These are phyloP conservation scores for Sander vitreus DNA, from an alignment of 2,113 vertebrate genomes.

Conservation along the genomic window DNA sequence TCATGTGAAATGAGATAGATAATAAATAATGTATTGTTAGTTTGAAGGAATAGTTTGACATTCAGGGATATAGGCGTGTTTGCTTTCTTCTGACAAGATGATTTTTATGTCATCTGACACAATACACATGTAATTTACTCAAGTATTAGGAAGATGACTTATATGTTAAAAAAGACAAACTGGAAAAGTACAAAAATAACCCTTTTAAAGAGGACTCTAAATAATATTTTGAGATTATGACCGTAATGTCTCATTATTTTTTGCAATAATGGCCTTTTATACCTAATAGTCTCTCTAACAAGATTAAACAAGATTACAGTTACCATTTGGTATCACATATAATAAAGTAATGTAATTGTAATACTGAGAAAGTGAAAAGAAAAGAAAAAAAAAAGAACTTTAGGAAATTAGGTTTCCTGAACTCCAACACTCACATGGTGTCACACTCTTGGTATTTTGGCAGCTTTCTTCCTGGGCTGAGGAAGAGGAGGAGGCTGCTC, in stretches of 20 bases:
- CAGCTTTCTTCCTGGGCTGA: constrained; percentile 73
- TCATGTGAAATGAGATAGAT: background rate
- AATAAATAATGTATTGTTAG: background rate
- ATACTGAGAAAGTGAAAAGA: background rate
- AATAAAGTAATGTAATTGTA: background rate
- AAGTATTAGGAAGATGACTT: background rate
- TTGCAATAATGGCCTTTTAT: background rate
- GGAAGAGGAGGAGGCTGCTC: constrained; percentile 79
- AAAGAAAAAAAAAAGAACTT: background rate
- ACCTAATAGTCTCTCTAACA: background rate
- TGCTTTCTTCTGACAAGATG: too few relatives aligned
- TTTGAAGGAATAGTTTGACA: background rate
- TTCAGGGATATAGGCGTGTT: background rate
- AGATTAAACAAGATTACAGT: background rate
- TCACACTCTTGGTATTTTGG: constrained; percentile 9
- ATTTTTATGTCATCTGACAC: background rate
- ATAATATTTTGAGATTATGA: background rate
- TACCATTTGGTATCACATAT: background rate
- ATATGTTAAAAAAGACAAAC: background rate
- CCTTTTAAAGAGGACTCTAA: background rate
- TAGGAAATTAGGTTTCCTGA: background rate
- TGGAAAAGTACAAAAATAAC: background rate
- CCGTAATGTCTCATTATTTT: background rate
- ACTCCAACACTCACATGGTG: background rate
- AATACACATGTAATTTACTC: background rate